Conservation (phyloP, 2,113 vertebrate genomes). For the Sciurus niger region DNA sequence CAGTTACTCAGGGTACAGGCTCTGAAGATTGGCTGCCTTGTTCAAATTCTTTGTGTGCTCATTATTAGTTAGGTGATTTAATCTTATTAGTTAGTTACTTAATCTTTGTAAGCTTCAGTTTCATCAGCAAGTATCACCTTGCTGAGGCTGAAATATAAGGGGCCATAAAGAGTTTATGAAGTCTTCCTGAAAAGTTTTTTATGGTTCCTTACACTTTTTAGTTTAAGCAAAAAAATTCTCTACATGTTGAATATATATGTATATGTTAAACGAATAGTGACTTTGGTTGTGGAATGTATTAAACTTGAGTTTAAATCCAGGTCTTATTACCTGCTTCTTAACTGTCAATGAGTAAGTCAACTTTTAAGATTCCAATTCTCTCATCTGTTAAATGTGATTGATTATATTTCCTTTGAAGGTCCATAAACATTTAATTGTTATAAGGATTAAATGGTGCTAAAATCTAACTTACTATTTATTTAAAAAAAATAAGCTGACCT, state of each 20-base stretch:
- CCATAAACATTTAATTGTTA: background rate
- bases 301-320: background rate
- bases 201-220: background rate
- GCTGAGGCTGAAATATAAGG: too few relatives aligned
- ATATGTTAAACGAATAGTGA: background rate
- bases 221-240: background rate
- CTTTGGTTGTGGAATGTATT: background rate
- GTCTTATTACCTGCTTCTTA: background rate
- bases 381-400: background rate
- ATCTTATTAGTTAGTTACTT: background rate
- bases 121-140: background rate
- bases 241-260: background rate
- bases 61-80: background rate
- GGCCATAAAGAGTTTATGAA: too few relatives aligned
- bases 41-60: background rate
- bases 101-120: background rate
- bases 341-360: background rate
- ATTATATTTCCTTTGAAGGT: constrained; percentile 11
- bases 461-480: background rate
- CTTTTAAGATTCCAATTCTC: background rate
- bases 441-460: background rate
- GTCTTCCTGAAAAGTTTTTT: background rate
- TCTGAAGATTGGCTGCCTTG: background rate
- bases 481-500: background rate
- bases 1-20: background rate